Conservation (phyloP, 64 coral and sea anemone species). For the Stylophora pistillata region DNA sequence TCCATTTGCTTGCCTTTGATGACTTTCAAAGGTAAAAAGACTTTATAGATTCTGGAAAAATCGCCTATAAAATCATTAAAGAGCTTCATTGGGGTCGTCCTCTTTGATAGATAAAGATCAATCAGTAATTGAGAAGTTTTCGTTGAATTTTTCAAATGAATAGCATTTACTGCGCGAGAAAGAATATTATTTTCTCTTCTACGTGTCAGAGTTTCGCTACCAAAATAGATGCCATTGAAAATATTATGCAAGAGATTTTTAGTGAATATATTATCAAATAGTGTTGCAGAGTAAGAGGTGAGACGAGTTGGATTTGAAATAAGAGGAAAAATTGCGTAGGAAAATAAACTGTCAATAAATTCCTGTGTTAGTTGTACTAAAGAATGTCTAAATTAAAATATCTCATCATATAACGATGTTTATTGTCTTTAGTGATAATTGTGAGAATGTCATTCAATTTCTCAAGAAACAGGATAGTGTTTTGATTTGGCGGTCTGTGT, state of each 20-base stretch:
- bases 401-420: no score
- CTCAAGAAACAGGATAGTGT: no score
- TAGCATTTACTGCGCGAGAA: slow-evolving; percentile 1
- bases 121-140: background rate
- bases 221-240: background rate
- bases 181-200: background rate
- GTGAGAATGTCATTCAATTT: no score
- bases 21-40: background rate
- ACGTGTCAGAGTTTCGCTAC: background rate
- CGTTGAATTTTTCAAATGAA: slow-evolving; percentile 27
- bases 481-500: no score
- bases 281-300: slow-evolving; percentile 28
- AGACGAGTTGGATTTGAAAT: no score
- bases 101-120: background rate
- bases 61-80: slow-evolving; percentile 2
- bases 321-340: no score
- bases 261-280: background rate
- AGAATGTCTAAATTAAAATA: no score
- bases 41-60: background rate
- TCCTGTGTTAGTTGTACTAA: no score
- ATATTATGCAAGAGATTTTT: background rate
- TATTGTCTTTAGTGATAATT: no score
- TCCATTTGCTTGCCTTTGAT: background rate
- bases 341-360: no score
- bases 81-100: slow-evolving; percentile 4